Evolutionary conservation across 2,797 vertebrate species (phyloP), one percentile per base, ranked within the genome.

Genomic region (Dallia pectoralis): DNA sequence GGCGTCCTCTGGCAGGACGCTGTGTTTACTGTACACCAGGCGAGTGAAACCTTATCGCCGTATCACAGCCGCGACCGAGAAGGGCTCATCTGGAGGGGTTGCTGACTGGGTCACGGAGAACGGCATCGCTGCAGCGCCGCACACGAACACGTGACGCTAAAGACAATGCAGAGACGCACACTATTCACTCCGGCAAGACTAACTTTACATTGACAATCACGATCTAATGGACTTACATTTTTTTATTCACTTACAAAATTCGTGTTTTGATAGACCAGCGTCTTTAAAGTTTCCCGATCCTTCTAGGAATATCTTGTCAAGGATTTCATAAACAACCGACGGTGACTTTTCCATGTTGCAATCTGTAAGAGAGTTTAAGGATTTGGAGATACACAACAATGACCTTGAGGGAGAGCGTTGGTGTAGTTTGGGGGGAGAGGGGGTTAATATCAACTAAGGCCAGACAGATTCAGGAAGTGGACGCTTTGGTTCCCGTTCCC

Each of bases 11-110:
- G 47, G 47, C 67, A 19, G 67, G 27, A 1, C 15, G 14, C 33
- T 12, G 2, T 25, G 22, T 73, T 74, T 80, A 84, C 76, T 73
- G 75, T 84, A 83, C 86, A 85, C 75, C 83, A 64, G 19, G 25
- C 40, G 25, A 25, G 6, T 30, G 67, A 29, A 49, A 49, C 67
- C 44, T 6, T 49, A 69, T 30, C 44, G 12, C 47, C 40, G 11
- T 3, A 44, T 44, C 16, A 4, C 27, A 47, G 29, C 67, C 9
- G 9, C 36, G 18, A 18, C 33, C 4, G 16, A 7, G 53, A 25
- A n/a, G 53, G n/a, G 22, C 53, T 59, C 53, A 59, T 59, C 53
- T 59, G 8, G 4, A 12, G n/a, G 19, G 62, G 19, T n/a, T 11
- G 19, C 33, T 0, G 19, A 40, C 33, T 8, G 36, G 33, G 64